phyloP scores from a whole-genome alignment of 2,797 vertebrate genomes.

The Xyrichtys novacula region DNA sequence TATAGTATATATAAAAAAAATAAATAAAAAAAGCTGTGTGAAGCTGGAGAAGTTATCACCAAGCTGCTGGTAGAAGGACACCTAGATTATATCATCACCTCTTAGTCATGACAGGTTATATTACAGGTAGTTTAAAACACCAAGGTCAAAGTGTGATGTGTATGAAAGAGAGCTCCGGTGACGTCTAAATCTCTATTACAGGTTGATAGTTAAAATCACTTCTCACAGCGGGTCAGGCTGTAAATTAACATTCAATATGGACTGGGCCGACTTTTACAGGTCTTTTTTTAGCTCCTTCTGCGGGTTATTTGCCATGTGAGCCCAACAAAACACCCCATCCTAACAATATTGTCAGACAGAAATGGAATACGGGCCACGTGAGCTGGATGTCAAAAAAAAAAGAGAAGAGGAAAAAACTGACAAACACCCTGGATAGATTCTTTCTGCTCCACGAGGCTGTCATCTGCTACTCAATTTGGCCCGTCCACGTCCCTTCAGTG shows the following conservation, averaged over 20 bases:
- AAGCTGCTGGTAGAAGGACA: conserved; percentile 69
- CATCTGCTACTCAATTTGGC: conserved; percentile 66
- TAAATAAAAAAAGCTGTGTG: conserved; percentile 31
- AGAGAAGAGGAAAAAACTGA: conserved; percentile 8
- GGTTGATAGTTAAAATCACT: conserved; percentile 69
- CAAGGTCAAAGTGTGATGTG: conserved; percentile 76
- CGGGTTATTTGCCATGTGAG: conserved; percentile 11
- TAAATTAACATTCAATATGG: conserved; percentile 63
- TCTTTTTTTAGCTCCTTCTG: conserved; percentile 6
- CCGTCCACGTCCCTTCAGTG: conserved; percentile 61
- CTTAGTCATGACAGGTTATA: conserved; percentile 82
- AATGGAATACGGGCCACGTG: conserved; percentile 24
- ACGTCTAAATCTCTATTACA: conserved; percentile 63
- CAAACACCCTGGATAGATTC: conserved; percentile 58
- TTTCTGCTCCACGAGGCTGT: conserved; percentile 68
- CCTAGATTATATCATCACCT: conserved; percentile 81
- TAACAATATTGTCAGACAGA: conserved; percentile 41
- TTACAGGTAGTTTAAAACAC: conserved; percentile 74
- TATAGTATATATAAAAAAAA: conserved; percentile 46
- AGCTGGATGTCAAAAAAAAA: conserved; percentile 36
- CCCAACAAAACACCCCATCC: conserved; percentile 25
- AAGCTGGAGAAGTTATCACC: conserved; percentile 74
- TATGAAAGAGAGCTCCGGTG: conserved; percentile 51
- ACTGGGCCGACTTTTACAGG: conserved; percentile 21
- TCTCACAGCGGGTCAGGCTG: conserved; percentile 8